Evolutionary conservation across 2,888 invertebrate genomes (phyloP).

Genomic region (Drosophila meridionalis): DNA sequence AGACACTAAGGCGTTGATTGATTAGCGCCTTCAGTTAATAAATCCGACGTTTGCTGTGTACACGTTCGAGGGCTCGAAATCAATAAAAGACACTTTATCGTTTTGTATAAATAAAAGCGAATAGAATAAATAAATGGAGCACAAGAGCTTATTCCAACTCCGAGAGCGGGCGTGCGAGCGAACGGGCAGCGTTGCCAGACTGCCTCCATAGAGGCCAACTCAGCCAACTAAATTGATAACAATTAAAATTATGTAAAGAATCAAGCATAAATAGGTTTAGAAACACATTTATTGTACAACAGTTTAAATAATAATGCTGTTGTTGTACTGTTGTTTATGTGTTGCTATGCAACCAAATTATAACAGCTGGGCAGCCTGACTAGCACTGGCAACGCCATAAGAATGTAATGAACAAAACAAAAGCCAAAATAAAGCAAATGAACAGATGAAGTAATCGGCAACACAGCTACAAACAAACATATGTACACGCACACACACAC

Average conservation of each 20-base stretch:
- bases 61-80: conserved; percentile 47
- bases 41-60: conserved; percentile 40
- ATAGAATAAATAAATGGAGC: conserved; percentile 60
- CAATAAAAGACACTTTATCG: conserved; percentile 61
- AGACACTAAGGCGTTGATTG: conserved; percentile 48
- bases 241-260: conserved; percentile 2
- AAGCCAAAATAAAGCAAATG: conserved; percentile 40
- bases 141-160: conserved; percentile 51
- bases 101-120: conserved; percentile 71
- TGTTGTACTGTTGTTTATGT: not conserved
- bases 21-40: conserved; percentile 71
- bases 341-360: conserved; percentile 9
- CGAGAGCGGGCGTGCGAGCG: conserved; percentile 42
- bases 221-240: conserved; percentile 28
- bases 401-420: conserved; percentile 69
- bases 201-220: not conserved
- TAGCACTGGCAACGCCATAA: conserved; percentile 47
- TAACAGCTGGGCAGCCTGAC: conserved; percentile 20
- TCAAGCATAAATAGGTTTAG: not conserved
- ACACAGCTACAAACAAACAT: conserved; percentile 38
- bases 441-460: conserved; percentile 47
- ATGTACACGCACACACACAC: conserved; percentile 15
- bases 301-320: conserved; percentile 1
- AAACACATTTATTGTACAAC: not conserved
- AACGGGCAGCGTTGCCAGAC: conserved; percentile 63